Evolutionary conservation across 2,797 vertebrate genomes (phyloP), one percentile per base, ranked within the genome.

Genomic region (Euthynnus affinis): DNA sequence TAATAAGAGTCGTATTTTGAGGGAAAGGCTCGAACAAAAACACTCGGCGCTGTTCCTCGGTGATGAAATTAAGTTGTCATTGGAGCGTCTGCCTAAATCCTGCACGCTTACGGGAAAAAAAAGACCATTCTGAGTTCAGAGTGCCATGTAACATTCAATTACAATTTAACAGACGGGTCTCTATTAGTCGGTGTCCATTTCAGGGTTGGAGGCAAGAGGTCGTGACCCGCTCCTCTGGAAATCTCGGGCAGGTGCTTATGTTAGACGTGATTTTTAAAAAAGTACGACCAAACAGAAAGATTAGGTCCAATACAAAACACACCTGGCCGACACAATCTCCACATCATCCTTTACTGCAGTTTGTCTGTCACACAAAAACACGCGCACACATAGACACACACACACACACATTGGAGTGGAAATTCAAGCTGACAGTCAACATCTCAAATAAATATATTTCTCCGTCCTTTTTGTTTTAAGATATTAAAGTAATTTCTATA

Each of bases 401-500:
- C 67, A 73, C 85, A 65, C 84, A 80, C 74, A 70, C 83, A 76
- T 59, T 76, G 70, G 83, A 88, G 92, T 55, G 96, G 96, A 98
- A 98, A 98, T 97, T 89, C 88, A 95, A 96, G 91, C 92, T 96
- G 96, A 95, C 95, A 94, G 95, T 94, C 95, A 94, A 94, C 96
- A 95, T 89, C 76, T 94, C 94, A 94, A 93, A 94, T 92, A 94
- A 94, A 95, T 94, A 94, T 91, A 93, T 93, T 93, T 88, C 89
- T 87, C 88, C 71, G 49, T 91, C 90, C 90, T 94, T 96, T 96
- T 93, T 95, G 91, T 96, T 96, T 95, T 93, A 94, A 93, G 96
- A 97, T 96, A 95, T 96, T 96, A 93, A 94, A 94, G 94, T 96
- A 94, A 97, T 98, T 97, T 97, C 93, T 95, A 93, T 97, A 97